phyloP scores from a whole-genome alignment of 2,888 invertebrate species.

The Diarsia rubi region DNA sequence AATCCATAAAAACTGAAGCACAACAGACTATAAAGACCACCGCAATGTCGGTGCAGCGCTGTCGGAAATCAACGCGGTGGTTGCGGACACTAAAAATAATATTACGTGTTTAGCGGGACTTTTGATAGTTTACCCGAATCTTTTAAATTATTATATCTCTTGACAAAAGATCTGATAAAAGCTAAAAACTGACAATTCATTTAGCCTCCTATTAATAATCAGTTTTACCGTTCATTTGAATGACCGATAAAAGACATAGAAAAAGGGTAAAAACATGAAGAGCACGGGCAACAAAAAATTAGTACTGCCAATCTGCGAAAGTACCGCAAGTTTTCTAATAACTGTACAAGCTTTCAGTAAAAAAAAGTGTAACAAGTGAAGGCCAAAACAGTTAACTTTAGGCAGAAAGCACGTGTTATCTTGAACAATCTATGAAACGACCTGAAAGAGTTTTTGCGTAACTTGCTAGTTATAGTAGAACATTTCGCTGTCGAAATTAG shows the following conservation, averaged over 20 bases:
- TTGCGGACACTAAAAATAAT: conserved; percentile 80
- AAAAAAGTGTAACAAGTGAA: conserved; percentile 31
- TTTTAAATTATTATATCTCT: conserved; percentile 36
- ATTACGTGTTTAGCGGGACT: conserved; percentile 47
- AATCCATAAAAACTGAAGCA: conserved; percentile 83
- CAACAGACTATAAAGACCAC: conserved; percentile 87
- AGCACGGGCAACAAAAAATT: conserved; percentile 34
- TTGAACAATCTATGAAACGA: conserved; percentile 18
- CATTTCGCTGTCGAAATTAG: conserved; percentile 48
- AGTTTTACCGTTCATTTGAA: conserved; percentile 31
- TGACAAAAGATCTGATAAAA: conserved; percentile 38
- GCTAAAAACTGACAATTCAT: neutral
- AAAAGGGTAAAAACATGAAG: conserved; percentile 49
- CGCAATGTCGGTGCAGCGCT: conserved; percentile 79
- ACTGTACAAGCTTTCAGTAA: conserved; percentile 39
- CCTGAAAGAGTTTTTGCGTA: conserved; percentile 32
- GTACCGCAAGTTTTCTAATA: conserved; percentile 52
- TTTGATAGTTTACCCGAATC: conserved; percentile 51
- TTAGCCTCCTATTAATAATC: neutral
- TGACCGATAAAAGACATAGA: conserved; percentile 21
- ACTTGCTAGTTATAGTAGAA: conserved; percentile 11
- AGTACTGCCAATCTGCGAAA: conserved; percentile 45
- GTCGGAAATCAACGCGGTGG: conserved; percentile 82
- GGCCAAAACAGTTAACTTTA: conserved; percentile 35
- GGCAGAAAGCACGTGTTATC: conserved; percentile 29